A percentile compares a stretch with the other conserved stretches of the same genome.
Conservation (phyloP, 2,797 vertebrate genomes). For the Neopelma chrysocephalum region DNA sequence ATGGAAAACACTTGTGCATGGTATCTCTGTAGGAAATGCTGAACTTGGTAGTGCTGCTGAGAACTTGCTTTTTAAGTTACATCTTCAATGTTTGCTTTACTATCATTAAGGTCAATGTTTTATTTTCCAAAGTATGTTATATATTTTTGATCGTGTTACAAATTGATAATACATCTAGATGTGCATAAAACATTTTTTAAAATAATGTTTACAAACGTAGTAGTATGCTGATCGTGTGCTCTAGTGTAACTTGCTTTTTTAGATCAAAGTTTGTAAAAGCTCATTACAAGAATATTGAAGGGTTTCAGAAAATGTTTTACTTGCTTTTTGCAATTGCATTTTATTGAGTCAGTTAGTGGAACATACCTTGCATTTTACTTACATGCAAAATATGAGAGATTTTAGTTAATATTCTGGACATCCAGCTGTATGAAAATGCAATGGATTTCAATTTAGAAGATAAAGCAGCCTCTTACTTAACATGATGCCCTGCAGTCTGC, state of each 20-base stretch:
- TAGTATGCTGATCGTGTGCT: background rate
- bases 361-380: slow-evolving; percentile 30
- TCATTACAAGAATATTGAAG: background rate
- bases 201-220: background rate
- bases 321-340: background rate
- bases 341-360: slow-evolving; percentile 5
- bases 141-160: background rate
- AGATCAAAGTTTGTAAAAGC: background rate
- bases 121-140: background rate
- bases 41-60: background rate
- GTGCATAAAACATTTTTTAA: background rate
- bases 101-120: background rate
- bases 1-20: background rate
- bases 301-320: slow-evolving; percentile 11
- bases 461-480: slow-evolving; percentile 18
- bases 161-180: background rate
- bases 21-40: background rate
- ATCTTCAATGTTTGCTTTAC: background rate
- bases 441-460: slow-evolving; percentile 40
- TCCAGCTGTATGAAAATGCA: slow-evolving; percentile 50
- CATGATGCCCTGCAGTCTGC: slow-evolving; percentile 20
- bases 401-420: slow-evolving; percentile 52
- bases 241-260: background rate
- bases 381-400: background rate
- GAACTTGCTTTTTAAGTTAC: background rate